Evolutionary conservation across 2,113 vertebrate species (phyloP).

Genomic region (cattle (Bos taurus)): ARS-UCD2.0 NC_037333.1:76133001-76133500

Average conservation of each 20-base stretch:
- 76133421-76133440: background rate
- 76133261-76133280: background rate
- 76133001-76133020: background rate
- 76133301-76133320: background rate
- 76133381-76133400: background rate
- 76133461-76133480: background rate
- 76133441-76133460: background rate
- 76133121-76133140: background rate
- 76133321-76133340: background rate
- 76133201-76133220: background rate
- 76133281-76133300: background rate
- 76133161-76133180: background rate
- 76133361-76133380: background rate
- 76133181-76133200: background rate
- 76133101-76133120: background rate
- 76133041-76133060: background rate
- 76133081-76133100: background rate
- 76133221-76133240: background rate
- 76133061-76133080: background rate
- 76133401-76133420: background rate
- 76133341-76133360: background rate
- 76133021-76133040: background rate
- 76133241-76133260: background rate
- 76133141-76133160: background rate
- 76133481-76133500: background rate